phyloP scores from a whole-genome alignment of 2,113 vertebrate species.

The Psettodes erumei region DNA sequence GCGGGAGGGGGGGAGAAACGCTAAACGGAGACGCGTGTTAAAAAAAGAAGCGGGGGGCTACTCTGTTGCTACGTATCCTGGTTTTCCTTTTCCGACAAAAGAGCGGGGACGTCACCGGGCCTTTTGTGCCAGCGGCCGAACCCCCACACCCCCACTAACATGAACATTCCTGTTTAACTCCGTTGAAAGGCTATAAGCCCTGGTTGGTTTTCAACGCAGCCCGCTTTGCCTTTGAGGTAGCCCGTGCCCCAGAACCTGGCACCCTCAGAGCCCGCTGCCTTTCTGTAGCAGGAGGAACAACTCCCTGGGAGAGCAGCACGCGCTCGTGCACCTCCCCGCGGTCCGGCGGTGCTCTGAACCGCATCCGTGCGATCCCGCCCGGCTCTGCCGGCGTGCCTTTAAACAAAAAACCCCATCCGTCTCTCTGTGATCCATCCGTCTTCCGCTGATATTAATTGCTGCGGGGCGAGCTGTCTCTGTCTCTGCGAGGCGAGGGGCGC shows the following conservation, averaged over 20 bases:
- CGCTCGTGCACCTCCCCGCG: neutral
- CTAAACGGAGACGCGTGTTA: constrained; percentile 31
- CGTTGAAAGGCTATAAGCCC: constrained; percentile 47
- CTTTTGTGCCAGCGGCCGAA: constrained; percentile 9
- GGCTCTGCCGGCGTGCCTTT: constrained; percentile 21
- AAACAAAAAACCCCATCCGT: constrained; percentile 47
- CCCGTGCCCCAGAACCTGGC: constrained; percentile 39
- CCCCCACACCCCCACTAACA: constrained; percentile 23
- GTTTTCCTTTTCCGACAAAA: constrained; percentile 25
- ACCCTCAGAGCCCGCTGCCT: constrained; percentile 27
- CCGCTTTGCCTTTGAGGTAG: constrained; percentile 43
- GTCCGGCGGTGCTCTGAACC: constrained; percentile 12
- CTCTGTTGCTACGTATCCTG: constrained; percentile 24
- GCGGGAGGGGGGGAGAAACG: constrained; percentile 18
- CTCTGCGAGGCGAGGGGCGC: constrained; percentile 60
- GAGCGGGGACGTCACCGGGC: neutral
- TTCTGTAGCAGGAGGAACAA: constrained; percentile 47
- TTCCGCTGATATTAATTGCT: constrained; percentile 73
- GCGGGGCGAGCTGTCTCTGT: constrained; percentile 69
- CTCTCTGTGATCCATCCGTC: constrained; percentile 60
- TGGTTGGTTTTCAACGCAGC: constrained; percentile 53
- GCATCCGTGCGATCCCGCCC: constrained; percentile 9
- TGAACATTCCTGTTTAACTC: constrained; percentile 37
- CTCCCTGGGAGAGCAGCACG: constrained; percentile 20
- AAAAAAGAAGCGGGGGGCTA: constrained; percentile 8